These are phyloP conservation scores for Acrocephalus arundinaceus DNA, from an alignment of 2,113 vertebrate genomes.

Conservation along the genomic window DNA sequence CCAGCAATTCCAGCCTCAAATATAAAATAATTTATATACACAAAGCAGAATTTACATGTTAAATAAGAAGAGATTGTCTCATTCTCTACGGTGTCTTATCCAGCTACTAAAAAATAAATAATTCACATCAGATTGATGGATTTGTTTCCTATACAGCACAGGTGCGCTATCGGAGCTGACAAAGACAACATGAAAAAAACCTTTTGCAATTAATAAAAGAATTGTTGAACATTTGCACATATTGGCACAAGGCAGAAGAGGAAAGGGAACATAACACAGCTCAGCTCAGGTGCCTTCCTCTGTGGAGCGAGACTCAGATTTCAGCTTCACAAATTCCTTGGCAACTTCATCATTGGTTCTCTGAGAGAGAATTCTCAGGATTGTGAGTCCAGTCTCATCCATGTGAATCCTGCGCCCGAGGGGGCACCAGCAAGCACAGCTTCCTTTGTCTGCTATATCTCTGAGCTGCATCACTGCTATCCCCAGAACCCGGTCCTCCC, in stretches of 20 bases:
- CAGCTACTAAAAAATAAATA: constrained; percentile 67
- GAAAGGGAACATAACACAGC: background rate
- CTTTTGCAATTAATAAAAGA: constrained; percentile 28
- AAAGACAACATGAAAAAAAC: constrained; percentile 46
- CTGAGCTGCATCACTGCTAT: constrained; percentile 89
- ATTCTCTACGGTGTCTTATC: constrained; percentile 46
- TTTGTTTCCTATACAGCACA: constrained; percentile 54
- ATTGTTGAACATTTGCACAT: constrained; percentile 51
- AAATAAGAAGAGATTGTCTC: constrained; percentile 56
- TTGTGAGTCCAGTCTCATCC: constrained; percentile 94
- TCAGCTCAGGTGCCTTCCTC: constrained; percentile 90
- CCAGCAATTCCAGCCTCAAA: constrained; percentile 45
- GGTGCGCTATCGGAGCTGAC: constrained; percentile 27
- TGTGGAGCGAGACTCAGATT: constrained; percentile 90
- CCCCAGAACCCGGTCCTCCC: constrained; percentile 91
- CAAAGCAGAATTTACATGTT: constrained; percentile 51
- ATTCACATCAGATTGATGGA: constrained; percentile 54
- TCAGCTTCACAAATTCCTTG: constrained; percentile 95
- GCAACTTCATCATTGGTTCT: constrained; percentile 95
- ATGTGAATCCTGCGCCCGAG: constrained; percentile 89
- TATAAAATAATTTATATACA: constrained; percentile 50
- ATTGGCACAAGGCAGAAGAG: constrained; percentile 60
- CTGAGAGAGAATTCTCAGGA: constrained; percentile 96
- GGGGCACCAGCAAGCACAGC: constrained; percentile 94
- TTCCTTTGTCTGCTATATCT: constrained; percentile 87